A percentile compares a stretch with the other conserved stretches of the same genome.
These are phyloP conservation scores for Coremacera marginata DNA, from an alignment of 2,888 invertebrate species.

Conservation along the genomic window DNA sequence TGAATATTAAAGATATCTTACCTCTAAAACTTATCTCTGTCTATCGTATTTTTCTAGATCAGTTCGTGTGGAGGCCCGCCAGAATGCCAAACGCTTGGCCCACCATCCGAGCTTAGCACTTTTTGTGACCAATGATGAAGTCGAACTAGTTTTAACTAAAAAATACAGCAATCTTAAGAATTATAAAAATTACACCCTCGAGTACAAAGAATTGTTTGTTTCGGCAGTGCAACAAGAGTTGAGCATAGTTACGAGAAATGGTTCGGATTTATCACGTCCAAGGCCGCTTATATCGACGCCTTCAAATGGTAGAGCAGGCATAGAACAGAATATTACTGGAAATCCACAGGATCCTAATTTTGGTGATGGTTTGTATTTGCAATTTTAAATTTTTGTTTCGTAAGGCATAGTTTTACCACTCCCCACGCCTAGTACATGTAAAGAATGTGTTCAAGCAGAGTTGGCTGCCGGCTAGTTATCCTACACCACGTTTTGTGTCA, in stretches of 20 bases:
- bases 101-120: slow-evolving; percentile 88
- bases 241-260: slow-evolving; percentile 55
- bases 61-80: slow-evolving; percentile 80
- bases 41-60: slow-evolving; percentile 67
- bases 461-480: slow-evolving; percentile 84
- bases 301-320: slow-evolving; percentile 80
- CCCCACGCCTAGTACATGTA: slow-evolving; percentile 77
- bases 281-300: slow-evolving; percentile 86
- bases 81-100: slow-evolving; percentile 85
- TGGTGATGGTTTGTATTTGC: slow-evolving; percentile 80
- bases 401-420: not conserved
- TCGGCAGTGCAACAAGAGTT: slow-evolving; percentile 78
- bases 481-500: slow-evolving; percentile 88
- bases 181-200: slow-evolving; percentile 74
- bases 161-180: slow-evolving; percentile 76
- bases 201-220: slow-evolving; percentile 87
- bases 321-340: slow-evolving; percentile 79
- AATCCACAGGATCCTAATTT: slow-evolving; percentile 84
- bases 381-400: not conserved
- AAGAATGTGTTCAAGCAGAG: slow-evolving; percentile 87
- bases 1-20: too few relatives aligned
- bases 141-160: slow-evolving; percentile 86
- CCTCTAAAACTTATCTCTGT: too few relatives aligned
- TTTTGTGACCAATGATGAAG: slow-evolving; percentile 97
- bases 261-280: slow-evolving; percentile 58